Conservation (phyloP, 2,888 invertebrate species). For the Diplolepis rosae region DNA sequence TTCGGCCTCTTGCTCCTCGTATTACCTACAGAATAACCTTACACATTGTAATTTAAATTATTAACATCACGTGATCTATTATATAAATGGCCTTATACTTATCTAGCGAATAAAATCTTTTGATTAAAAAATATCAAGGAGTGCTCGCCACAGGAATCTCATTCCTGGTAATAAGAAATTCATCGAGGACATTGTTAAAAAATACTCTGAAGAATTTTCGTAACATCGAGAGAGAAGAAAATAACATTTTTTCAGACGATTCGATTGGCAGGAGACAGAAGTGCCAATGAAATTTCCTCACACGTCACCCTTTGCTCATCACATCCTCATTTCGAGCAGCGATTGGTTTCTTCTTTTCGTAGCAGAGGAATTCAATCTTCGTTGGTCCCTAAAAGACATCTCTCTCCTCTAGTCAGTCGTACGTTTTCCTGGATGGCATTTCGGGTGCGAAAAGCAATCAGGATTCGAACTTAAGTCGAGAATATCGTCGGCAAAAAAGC, state of each 20-base stretch:
- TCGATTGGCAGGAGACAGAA: constrained; percentile 1
- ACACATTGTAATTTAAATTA: no score
- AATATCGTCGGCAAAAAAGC: constrained; percentile 10
- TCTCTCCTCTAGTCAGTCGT: constrained; percentile 27
- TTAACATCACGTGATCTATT: no score
- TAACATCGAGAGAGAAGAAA: neutral
- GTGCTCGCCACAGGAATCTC: no score
- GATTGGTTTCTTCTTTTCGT: constrained; percentile 29
- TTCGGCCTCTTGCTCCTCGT: no score
- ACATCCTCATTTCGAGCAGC: constrained; percentile 26
- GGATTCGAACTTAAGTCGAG: constrained; percentile 26
- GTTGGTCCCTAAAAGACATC: constrained; percentile 15
- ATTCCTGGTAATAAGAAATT: no score
- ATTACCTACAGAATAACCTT: no score
- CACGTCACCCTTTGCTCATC: constrained; percentile 28
- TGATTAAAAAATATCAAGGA: no score
- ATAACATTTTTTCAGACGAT: neutral
- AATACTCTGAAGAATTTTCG: no score
- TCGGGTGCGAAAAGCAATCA: constrained; percentile 28
- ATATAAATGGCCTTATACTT: no score
- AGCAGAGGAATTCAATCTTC: constrained; percentile 25
- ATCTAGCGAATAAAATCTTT: no score
- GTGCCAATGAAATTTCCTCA: constrained; percentile 18
- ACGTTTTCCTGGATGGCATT: constrained; percentile 10
- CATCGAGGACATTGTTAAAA: no score